These are phyloP conservation scores for Esox lucius DNA, from an alignment of 2,797 vertebrate genomes.

Conservation along the genomic window DNA sequence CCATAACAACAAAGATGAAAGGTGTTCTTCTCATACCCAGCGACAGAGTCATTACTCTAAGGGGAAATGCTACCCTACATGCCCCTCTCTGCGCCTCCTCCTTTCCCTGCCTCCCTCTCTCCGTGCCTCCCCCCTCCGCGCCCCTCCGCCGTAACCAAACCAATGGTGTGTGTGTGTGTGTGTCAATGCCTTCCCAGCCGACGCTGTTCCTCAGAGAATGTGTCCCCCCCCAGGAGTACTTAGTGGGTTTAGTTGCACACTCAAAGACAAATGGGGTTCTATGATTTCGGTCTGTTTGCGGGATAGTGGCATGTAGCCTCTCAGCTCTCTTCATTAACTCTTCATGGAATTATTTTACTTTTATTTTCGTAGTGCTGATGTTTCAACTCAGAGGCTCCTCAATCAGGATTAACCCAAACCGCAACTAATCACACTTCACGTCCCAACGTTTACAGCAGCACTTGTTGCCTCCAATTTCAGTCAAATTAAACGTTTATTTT, in stretches of 20 bases:
- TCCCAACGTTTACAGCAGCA: constrained; percentile 65
- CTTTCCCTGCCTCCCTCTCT: background rate
- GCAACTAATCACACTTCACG: constrained; percentile 73
- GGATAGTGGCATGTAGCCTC: constrained; percentile 33
- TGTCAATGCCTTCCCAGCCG: constrained; percentile 23
- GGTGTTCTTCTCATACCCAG: too few species aligned
- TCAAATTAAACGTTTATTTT: constrained; percentile 79
- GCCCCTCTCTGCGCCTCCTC: background rate
- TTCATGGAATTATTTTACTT: constrained; percentile 76
- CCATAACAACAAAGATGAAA: background rate
- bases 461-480: constrained; percentile 77
- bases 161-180: constrained; percentile 17
- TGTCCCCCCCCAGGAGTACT: constrained; percentile 21
- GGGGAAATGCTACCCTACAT: background rate
- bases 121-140: background rate
- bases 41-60: background rate
- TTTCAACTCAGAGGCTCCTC: constrained; percentile 76
- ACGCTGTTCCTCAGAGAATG: constrained; percentile 24
- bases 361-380: constrained; percentile 79
- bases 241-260: constrained; percentile 30
- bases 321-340: constrained; percentile 71
- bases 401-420: constrained; percentile 78
- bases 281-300: constrained; percentile 41
- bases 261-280: constrained; percentile 49
- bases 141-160: background rate